Conservation (phyloP, 2,888 invertebrate species). For the Zonitis immaculata region DNA sequence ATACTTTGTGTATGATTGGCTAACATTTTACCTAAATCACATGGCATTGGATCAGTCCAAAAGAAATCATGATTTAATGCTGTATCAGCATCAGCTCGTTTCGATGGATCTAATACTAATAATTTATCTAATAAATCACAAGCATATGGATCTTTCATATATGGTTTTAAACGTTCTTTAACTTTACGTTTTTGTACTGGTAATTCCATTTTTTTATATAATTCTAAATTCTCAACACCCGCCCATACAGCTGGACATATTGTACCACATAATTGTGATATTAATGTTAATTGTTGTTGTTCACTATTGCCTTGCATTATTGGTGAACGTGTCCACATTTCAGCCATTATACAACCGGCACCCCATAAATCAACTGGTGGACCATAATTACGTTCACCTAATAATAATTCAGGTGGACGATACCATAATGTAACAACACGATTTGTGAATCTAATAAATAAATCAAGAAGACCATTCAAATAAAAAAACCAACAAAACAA, state of each 20-base stretch:
- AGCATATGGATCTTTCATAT: slow-evolving; percentile 87
- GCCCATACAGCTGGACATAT: slow-evolving; percentile 94
- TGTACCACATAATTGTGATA: slow-evolving; percentile 94
- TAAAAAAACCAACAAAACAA: too few relatives aligned
- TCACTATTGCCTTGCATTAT: slow-evolving; percentile 97
- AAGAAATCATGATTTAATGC: slow-evolving; percentile 98
- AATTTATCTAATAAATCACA: slow-evolving; percentile 91
- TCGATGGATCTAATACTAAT: slow-evolving; percentile 85
- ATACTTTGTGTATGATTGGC: slow-evolving; percentile 87
- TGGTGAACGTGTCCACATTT: slow-evolving; percentile 96
- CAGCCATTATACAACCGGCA: slow-evolving; percentile 99
- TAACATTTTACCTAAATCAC: slow-evolving; percentile 85
- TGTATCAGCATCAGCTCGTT: slow-evolving; percentile 82
- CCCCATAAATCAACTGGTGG: slow-evolving; percentile 97
- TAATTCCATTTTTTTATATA: slow-evolving; percentile 83
- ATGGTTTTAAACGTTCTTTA: slow-evolving; percentile 79
- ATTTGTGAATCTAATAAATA: slow-evolving; percentile 96
- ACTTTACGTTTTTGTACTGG: slow-evolving; percentile 81
- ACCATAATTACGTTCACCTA: slow-evolving; percentile 90
- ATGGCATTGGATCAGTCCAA: slow-evolving; percentile 97
- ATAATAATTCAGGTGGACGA: slow-evolving; percentile 63
- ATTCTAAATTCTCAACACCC: slow-evolving; percentile 81
- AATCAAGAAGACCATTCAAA: too few relatives aligned
- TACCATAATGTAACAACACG: slow-evolving; percentile 98
- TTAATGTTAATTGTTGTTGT: slow-evolving; percentile 90